Evolutionary conservation across 2,888 invertebrate genomes (phyloP).

Genomic region (Nomada goodeniana): DNA sequence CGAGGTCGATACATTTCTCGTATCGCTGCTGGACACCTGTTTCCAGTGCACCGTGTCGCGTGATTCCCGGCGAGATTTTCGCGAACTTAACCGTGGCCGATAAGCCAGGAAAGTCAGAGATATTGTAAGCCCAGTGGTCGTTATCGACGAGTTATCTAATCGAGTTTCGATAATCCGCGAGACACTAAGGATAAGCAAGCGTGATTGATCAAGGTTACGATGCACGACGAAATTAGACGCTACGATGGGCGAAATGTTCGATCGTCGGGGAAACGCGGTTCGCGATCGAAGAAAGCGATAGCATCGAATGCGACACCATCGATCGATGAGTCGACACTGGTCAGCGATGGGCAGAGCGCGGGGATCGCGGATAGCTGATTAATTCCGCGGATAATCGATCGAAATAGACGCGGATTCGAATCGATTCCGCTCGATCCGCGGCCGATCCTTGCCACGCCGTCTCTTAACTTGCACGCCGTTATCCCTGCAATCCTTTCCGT

Average conservation of each 20-base stretch:
- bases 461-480: conserved; percentile 13
- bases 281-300: conserved; percentile 53
- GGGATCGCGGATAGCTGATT: conserved; percentile 73
- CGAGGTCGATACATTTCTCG: conserved; percentile 12
- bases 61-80: conserved; percentile 29
- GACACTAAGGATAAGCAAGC: conserved; percentile 24
- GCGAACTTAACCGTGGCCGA: conserved; percentile 55
- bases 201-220: background rate
- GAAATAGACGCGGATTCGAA: conserved; percentile 65
- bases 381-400: conserved; percentile 75
- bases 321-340: conserved; percentile 48
- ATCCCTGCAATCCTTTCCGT: conserved; percentile 38
- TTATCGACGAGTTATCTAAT: conserved; percentile 67
- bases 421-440: conserved; percentile 64
- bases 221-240: conserved; percentile 11
- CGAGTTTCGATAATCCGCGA: conserved; percentile 53
- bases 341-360: conserved; percentile 59
- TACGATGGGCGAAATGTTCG: conserved; percentile 34
- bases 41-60: conserved; percentile 1
- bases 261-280: conserved; percentile 44
- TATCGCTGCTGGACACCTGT: conserved; percentile 5
- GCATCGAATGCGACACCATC: conserved; percentile 50
- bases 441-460: conserved; percentile 53
- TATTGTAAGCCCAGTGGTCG: conserved; percentile 26
- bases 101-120: conserved; percentile 63